phyloP scores from a whole-genome alignment of 2,113 vertebrate genomes.

The Daphoenositta chrysoptera region DNA sequence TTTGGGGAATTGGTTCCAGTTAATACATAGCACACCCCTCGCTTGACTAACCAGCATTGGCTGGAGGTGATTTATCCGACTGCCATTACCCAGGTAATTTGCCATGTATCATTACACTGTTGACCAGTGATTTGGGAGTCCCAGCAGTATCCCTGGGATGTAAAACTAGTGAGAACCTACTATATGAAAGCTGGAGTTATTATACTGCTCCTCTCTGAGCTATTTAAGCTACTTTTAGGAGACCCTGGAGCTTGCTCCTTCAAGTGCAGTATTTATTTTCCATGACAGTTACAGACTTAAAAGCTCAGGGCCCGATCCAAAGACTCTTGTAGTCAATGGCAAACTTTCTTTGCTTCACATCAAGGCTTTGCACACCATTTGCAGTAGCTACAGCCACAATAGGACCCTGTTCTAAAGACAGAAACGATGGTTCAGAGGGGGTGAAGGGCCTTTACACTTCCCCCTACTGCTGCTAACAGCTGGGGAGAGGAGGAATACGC shows the following conservation, averaged over 20 bases:
- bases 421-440: neutral
- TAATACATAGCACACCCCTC: neutral
- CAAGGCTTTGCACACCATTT: neutral
- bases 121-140: slow-evolving; percentile 59
- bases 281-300: slow-evolving; percentile 38
- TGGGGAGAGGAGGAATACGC: neutral
- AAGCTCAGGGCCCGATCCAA: slow-evolving; percentile 8
- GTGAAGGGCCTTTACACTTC: neutral
- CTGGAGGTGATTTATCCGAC: slow-evolving; percentile 40
- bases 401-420: neutral
- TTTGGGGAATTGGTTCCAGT: slow-evolving; percentile 22
- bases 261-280: slow-evolving; percentile 47
- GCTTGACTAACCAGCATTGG: slow-evolving; percentile 18
- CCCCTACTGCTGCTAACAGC: neutral
- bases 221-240: slow-evolving; percentile 52
- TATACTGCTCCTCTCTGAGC: slow-evolving; percentile 27
- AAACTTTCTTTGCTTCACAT: neutral
- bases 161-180: slow-evolving; percentile 37
- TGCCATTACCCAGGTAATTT: slow-evolving; percentile 56
- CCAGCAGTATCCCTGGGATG: slow-evolving; percentile 33
- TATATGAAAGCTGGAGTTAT: slow-evolving; percentile 39
- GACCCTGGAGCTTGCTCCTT: slow-evolving; percentile 48
- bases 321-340: neutral
- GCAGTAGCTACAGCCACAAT: neutral
- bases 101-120: slow-evolving; percentile 53